Evolutionary conservation across 2,888 invertebrate species (phyloP).

Genomic region (Oxystoma pomonae): DNA sequence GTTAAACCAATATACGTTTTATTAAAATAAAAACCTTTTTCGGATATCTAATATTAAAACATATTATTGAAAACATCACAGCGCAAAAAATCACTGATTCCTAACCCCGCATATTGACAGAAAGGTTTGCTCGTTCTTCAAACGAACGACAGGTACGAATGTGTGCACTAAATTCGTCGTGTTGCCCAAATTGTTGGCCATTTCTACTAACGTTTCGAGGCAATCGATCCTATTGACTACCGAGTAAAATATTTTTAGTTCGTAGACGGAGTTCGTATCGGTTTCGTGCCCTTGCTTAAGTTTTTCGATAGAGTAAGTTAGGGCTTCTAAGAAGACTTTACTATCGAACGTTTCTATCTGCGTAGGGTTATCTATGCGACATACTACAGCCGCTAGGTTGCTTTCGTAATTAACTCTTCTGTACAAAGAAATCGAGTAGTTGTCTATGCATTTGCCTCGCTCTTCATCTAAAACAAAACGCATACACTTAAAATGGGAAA

Average conservation of each 20-base stretch:
- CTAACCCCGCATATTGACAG: slow-evolving; percentile 79
- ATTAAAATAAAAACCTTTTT: neutral
- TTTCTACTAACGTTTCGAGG: slow-evolving; percentile 8
- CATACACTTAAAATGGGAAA: no score
- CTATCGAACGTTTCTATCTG: slow-evolving; percentile 41
- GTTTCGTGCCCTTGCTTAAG: slow-evolving; percentile 52
- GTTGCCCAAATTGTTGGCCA: slow-evolving; percentile 12
- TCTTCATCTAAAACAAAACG: slow-evolving; percentile 71
- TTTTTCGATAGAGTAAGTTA: slow-evolving; percentile 52
- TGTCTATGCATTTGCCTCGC: slow-evolving; percentile 80
- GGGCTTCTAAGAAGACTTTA: slow-evolving; percentile 53
- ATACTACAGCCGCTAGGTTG: slow-evolving; percentile 80
- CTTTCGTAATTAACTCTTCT: slow-evolving; percentile 88
- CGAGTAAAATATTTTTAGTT: slow-evolving; percentile 74
- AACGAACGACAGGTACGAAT: slow-evolving; percentile 72
- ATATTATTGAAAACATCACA: neutral
- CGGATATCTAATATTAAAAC: neutral
- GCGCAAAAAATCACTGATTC: slow-evolving; percentile 53
- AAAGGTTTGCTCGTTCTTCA: slow-evolving; percentile 78
- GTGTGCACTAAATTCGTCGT: slow-evolving; percentile 58
- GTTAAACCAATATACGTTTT: neutral
- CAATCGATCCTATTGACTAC: slow-evolving; percentile 42
- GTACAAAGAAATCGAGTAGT: slow-evolving; percentile 77
- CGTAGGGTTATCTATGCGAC: slow-evolving; percentile 56
- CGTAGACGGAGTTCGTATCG: slow-evolving; percentile 60